These are phyloP conservation scores for Oxyteleia sp. DNA, from an alignment of 2,888 invertebrate species.

Conservation along the genomic window DNA sequence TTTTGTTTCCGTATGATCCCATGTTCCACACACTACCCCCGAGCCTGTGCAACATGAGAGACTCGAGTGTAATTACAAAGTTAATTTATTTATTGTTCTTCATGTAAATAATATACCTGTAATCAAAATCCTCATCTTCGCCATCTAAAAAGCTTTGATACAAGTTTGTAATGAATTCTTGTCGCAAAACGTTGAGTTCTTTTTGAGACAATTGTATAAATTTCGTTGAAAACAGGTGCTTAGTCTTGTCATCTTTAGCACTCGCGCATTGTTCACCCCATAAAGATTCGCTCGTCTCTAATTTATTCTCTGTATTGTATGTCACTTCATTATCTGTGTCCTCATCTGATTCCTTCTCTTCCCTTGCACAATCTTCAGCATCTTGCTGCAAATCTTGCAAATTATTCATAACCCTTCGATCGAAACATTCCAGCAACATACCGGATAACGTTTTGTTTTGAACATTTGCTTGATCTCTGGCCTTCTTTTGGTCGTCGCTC, in stretches of 20 bases:
- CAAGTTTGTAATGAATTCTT: constrained; percentile 95
- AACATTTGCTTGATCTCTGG: constrained; percentile 90
- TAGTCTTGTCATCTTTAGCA: no score
- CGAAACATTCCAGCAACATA: constrained; percentile 94
- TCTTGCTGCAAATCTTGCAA: constrained; percentile 90
- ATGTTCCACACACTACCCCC: no score
- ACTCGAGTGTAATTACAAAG: no score
- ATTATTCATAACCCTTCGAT: constrained; percentile 91
- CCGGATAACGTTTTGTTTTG: constrained; percentile 91
- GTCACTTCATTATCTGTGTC: constrained; percentile 77
- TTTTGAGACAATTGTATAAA: constrained; percentile 71
- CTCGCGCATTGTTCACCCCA: no score
- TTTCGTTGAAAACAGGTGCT: no score
- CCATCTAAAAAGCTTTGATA: constrained; percentile 95
- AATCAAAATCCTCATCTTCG: constrained; percentile 94
- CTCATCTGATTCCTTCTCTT: constrained; percentile 78
- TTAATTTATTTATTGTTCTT: no score
- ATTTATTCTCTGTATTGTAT: constrained; percentile 83
- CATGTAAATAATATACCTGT: constrained; percentile 88
- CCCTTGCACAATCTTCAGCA: constrained; percentile 88
- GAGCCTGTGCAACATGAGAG: no score
- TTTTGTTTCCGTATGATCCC: no score
- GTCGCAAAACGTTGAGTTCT: constrained; percentile 91
- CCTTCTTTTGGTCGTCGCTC: constrained; percentile 92
- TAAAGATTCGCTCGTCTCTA: constrained; percentile 33